Conservation (phyloP, 2,888 invertebrate genomes). For the Lysandra bellargus region DNA sequence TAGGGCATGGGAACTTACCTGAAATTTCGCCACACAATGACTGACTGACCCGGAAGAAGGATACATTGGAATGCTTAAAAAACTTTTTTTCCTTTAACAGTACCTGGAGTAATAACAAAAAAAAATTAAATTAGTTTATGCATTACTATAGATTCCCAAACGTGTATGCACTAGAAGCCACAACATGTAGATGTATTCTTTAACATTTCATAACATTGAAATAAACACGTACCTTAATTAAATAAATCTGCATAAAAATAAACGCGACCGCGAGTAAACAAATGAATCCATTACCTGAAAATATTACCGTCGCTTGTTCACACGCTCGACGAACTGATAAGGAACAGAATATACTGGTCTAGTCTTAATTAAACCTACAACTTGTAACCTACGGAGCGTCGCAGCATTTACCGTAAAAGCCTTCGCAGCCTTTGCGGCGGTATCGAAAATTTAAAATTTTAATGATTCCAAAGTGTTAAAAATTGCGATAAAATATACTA, state of each 20-base stretch:
- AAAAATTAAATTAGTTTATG: no score
- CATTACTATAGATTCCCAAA: no score
- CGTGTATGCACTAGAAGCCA: no score
- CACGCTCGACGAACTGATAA: slow-evolving; percentile 20
- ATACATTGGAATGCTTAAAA: background rate
- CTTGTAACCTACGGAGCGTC: slow-evolving; percentile 7
- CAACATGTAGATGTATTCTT: background rate
- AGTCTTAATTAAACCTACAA: slow-evolving; percentile 24
- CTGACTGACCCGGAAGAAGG: background rate
- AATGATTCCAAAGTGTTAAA: slow-evolving; percentile 68
- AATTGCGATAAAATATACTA: slow-evolving; percentile 65
- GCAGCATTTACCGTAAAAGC: slow-evolving; percentile 32
- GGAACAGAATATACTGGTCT: slow-evolving; percentile 13
- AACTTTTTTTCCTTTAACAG: background rate
- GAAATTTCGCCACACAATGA: background rate
- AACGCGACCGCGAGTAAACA: background rate
- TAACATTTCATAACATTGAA: background rate
- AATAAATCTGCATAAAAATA: background rate
- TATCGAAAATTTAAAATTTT: slow-evolving; percentile 52
- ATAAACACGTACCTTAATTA: background rate
- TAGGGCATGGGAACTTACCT: background rate
- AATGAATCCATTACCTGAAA: slow-evolving; percentile 29
- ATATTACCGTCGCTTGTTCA: slow-evolving; percentile 26
- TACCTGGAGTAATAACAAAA: background rate
- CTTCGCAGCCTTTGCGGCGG: slow-evolving; percentile 35